phyloP scores from a whole-genome alignment of 2,797 vertebrate species.

The Coccyzus lansbergi region DNA sequence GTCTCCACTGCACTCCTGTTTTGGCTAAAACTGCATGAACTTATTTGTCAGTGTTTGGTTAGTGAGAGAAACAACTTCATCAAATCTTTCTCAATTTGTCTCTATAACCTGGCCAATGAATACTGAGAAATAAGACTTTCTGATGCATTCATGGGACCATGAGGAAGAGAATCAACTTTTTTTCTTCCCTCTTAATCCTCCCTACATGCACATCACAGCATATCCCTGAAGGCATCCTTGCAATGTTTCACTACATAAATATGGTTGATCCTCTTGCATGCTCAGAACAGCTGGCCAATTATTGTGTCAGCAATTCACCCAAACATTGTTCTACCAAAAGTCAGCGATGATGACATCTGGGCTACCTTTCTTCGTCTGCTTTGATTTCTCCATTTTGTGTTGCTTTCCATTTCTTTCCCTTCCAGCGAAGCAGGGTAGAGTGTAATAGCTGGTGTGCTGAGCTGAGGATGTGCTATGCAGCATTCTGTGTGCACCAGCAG shows the following conservation, averaged over 20 bases:
- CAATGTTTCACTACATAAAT: not conserved
- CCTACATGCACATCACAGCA: accelerated
- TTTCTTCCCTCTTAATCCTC: not conserved
- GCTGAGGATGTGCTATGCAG: accelerated
- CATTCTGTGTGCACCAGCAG: not conserved
- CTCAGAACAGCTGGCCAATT: not conserved
- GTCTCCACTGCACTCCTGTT: not conserved
- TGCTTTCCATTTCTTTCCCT: not conserved
- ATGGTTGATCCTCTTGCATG: accelerated
- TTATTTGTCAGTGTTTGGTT: not conserved
- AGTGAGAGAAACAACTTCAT: not conserved
- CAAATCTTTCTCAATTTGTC: not conserved
- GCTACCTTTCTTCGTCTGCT: not conserved
- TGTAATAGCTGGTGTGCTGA: accelerated
- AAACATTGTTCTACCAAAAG: not conserved
- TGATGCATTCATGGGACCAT: not conserved
- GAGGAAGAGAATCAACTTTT: not conserved
- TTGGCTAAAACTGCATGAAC: not conserved
- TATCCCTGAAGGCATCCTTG: not conserved
- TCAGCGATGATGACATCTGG: accelerated
- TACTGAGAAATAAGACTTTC: not conserved
- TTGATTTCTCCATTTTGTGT: not conserved
- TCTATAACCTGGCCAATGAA: not conserved
- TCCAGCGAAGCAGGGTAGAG: not conserved
- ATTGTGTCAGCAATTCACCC: not conserved